Evolutionary conservation across 2,888 invertebrate species (phyloP).

Genomic region (Crocallis elinguaria): DNA sequence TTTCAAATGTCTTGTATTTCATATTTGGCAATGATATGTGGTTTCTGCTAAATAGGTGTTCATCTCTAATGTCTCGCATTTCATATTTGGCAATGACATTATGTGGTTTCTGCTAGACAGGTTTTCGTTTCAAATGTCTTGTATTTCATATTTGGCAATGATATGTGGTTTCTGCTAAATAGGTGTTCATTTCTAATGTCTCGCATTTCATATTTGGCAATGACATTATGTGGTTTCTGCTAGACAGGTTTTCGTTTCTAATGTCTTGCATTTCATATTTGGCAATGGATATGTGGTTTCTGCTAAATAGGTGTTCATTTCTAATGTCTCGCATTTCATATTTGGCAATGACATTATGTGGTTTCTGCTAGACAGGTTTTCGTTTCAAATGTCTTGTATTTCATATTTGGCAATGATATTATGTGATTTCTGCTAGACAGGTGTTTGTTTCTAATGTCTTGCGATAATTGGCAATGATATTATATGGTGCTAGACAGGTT

Average conservation of each 20-base stretch:
- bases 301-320: no score
- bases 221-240: neutral
- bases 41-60: no score
- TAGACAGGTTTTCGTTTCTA: neutral
- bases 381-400: neutral
- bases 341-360: neutral
- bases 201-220: slow-evolving; percentile 7
- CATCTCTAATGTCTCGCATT: no score
- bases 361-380: no score
- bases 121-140: neutral
- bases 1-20: slow-evolving; percentile 7
- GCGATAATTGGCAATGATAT: no score
- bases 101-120: no score
- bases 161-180: no score
- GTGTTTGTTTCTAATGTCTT: no score
- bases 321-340: neutral
- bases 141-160: neutral
- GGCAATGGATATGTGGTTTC: neutral
- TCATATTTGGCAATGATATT: neutral
- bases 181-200: neutral
- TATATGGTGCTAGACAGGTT: no score
- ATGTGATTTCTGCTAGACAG: no score
- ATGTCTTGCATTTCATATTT: slow-evolving; percentile 5
- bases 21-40: neutral
- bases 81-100: neutral